Conservation (phyloP, 2,888 invertebrate species). For the Notodonta ziczac region DNA sequence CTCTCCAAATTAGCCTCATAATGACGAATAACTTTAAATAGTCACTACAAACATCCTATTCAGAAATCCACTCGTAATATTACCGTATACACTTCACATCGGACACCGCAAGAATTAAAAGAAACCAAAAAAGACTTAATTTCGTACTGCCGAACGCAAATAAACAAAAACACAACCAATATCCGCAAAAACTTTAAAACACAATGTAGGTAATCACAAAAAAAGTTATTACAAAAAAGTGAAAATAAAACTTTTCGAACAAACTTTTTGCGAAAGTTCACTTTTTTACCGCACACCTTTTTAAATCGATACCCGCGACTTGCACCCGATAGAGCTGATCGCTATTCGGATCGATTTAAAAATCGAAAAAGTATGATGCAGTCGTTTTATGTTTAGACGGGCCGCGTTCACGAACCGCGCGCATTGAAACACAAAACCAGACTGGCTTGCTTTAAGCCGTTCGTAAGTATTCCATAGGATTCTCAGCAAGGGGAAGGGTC, state of each 20-base stretch:
- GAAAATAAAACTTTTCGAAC: conserved; percentile 56
- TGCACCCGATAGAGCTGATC: conserved; percentile 41
- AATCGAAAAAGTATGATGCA: conserved; percentile 65
- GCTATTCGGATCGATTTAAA: conserved; percentile 54
- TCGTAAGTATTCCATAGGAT: conserved; percentile 82
- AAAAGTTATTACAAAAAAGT: conserved; percentile 49
- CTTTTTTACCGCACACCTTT: conserved; percentile 38
- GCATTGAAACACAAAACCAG: conserved; percentile 79
- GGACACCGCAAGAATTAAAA: conserved; percentile 51
- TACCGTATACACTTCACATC: conserved; percentile 50
- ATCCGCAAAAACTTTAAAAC: conserved; percentile 64
- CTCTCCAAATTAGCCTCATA: conserved; percentile 77
- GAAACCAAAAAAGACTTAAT: conserved; percentile 43
- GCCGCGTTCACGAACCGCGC: conserved; percentile 74
- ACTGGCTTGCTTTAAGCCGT: conserved; percentile 79
- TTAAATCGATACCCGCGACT: conserved; percentile 53
- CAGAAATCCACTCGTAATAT: conserved; percentile 46
- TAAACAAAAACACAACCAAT: conserved; percentile 60
- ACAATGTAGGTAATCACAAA: conserved; percentile 68
- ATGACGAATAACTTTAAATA: conserved; percentile 53
- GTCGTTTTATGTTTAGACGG: conserved; percentile 44
- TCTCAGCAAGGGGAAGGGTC: conserved; percentile 83
- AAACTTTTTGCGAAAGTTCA: conserved; percentile 64
- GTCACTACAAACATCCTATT: conserved; percentile 56
- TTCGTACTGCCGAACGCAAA: conserved; percentile 45